Base-by-base conservation (phyloP, 2,797 vertebrate species). In the Heteromormyrus szaboi region DNA sequence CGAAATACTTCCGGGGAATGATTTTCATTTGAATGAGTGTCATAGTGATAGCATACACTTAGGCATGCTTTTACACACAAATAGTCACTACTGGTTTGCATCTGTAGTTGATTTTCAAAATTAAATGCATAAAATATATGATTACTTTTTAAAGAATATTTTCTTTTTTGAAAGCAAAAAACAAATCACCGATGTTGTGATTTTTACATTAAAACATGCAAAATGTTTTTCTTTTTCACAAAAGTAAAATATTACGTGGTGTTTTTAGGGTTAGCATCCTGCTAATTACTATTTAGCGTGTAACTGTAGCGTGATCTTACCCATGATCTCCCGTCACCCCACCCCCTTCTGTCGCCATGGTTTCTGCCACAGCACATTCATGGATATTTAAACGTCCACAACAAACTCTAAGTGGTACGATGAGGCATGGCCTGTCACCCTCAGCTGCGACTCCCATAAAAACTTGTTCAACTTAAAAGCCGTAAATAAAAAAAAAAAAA, bases 351-450 rank as follows among this genome's bases (percentile, higher is more conserved):
- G 81, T 51, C 72, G 83, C 79, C 81, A 68, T 89, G 88, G 44
- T 84, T 84, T 89, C 54, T 62, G 22, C 56, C 46, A 62, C 46
- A 89, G 59, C 56, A 50, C 88, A 89, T 89, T 85, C 88, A 85
- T 65, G 81, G 88, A 51, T 83, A 89, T 56, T 50, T 48, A 84
- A 86, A 50, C 83, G 37, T 85, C 44, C 46, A 25, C 62, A 83
- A 89, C 79, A 84, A 46, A 85, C 81, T 65, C 54, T 65, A 62
- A 89, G 59, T 46, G 81, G 88, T 37, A 37, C 54, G 29, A 37
- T 14, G 54, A 41, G 9, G n/a, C 14, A n/a, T 12, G 22, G 54
- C 37, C 22, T 4, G 22, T 50, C 12, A 8, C 19, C 56, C 46
- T 50, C 44, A 59, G 51, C 12, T 48, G 33, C 37, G 50, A 85